These are phyloP conservation scores for Nesometra sesokonis DNA, from an alignment of 35 echinoderm and acorn worm genomes.

Conservation along the genomic window DNA sequence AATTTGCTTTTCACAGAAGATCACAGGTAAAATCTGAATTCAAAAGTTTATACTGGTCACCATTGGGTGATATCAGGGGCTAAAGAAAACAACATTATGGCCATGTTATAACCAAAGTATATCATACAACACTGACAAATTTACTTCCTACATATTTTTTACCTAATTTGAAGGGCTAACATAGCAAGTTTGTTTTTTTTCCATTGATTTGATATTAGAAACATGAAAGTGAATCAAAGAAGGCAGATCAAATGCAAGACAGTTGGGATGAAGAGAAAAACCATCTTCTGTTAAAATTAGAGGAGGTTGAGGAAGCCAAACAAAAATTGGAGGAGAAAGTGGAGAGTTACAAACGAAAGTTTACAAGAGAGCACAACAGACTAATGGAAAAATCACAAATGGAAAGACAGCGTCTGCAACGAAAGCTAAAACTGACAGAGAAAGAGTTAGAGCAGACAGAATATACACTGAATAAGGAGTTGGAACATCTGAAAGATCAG, in stretches of 20 bases:
- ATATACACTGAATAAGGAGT: constrained; percentile 7
- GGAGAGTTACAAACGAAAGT: constrained; percentile 8
- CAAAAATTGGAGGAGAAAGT: not conserved
- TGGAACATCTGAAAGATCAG: constrained; percentile 15
- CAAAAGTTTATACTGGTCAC: no score
- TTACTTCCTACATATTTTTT: no score
- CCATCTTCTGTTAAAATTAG: constrained; percentile 7
- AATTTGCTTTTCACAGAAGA: no score
- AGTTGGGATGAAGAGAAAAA: constrained; percentile 20
- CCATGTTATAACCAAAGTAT: no score
- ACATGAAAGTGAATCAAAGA: not conserved
- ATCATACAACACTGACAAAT: no score
- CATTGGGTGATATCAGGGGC: no score
- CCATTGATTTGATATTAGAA: not conserved
- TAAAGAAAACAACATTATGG: no score
- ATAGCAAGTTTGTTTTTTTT: not conserved
- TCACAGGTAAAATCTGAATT: no score
- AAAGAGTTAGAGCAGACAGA: constrained; percentile 26
- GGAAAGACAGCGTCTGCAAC: not conserved
- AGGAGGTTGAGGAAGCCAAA: not conserved
- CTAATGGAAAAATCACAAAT: constrained; percentile 3
- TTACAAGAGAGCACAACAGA: not conserved
- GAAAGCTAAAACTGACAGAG: not conserved
- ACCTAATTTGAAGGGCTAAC: no score
- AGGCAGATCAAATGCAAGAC: not conserved